Base-by-base conservation (phyloP, 2,113 vertebrate genomes). In the Ibidorhyncha struthersii region DNA sequence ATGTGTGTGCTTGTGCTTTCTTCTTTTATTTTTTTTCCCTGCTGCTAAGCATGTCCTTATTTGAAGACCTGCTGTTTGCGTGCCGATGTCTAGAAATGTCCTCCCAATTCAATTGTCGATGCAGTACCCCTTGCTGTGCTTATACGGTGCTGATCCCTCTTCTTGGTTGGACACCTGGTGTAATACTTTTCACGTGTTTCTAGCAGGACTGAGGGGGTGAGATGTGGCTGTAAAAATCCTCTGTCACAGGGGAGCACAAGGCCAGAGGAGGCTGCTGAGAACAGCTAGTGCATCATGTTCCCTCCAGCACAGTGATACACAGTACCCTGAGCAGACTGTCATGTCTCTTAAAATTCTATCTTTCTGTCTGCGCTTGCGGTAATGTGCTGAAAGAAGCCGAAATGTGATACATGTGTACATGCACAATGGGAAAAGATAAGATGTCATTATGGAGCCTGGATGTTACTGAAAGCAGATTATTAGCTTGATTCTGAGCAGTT, bases 401-500 rank as follows among this genome's bases (percentile, higher is more conserved):
- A 84, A 26, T 34, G 70, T 20, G 78, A 26, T 5, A 36, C 32
- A 6, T 8, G 8, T 89, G 79, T 5, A n/a, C 32, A 6, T 8
- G 9, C 91, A 82, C 86, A 83, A 58, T 59, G 66, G 62, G 58
- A 32, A 23, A 62, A 80, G 53, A 89, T 50, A 63, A 79, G 89
- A 83, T 96, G 86, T 82, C 73, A 41, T 91, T 80, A 59, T 10
- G 38, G 65, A 85, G 89, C 49, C 66, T 70, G 81, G 62, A 40
- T 95, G 59, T 88, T 88, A 30, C 81, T 80, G 82, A 88, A 82
- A 94, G 84, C 81, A 71, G 62, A 66, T 80, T 45, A 91, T 91
- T 93, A 87, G 59, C 78, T 88, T 70, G 49, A 82, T 82, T 87
- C 73, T 79, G 77, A 93, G 89, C 70, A 87, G 73, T n/a, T 87